phyloP scores from a whole-genome alignment of 1,140 invertebrate genomes.

The Pissodes strobi region DNA sequence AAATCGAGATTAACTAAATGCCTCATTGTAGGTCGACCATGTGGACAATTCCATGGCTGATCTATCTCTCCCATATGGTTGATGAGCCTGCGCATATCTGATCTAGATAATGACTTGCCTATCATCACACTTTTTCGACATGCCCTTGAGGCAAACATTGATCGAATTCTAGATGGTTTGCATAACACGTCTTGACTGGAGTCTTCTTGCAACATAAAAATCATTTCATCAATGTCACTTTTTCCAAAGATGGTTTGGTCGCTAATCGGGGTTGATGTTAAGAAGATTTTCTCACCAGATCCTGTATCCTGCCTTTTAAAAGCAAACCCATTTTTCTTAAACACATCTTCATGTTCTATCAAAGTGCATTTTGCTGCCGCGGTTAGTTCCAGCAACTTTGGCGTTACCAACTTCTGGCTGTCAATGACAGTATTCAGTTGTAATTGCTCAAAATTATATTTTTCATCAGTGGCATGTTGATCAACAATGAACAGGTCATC shows the following conservation, averaged over 20 bases:
- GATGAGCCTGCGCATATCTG: conserved; percentile 82
- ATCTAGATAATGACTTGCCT: conserved; percentile 76
- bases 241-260: conserved; percentile 87
- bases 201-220: conserved; percentile 82
- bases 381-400: conserved; percentile 82
- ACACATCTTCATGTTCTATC: conserved; percentile 82
- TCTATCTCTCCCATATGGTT: conserved; percentile 88
- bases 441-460: conserved; percentile 95
- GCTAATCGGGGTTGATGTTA: conserved; percentile 84
- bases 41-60: conserved; percentile 89
- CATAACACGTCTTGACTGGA: conserved; percentile 64
- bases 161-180: conserved; percentile 76
- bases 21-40: conserved; percentile 91
- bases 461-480: conserved; percentile 98
- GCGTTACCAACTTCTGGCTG: conserved; percentile 84
- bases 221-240: conserved; percentile 88
- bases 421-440: conserved; percentile 80
- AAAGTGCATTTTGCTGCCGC: conserved; percentile 84
- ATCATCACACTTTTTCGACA: conserved; percentile 98
- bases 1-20: conserved; percentile 79
- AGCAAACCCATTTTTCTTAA: conserved; percentile 90
- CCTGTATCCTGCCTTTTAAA: conserved; percentile 72
- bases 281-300: conserved; percentile 69
- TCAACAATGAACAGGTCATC: conserved; percentile 95
- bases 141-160: conserved; percentile 93